Evolutionary conservation across 2,797 vertebrate species (phyloP).

Genomic region (Okamejei kenojei): DNA sequence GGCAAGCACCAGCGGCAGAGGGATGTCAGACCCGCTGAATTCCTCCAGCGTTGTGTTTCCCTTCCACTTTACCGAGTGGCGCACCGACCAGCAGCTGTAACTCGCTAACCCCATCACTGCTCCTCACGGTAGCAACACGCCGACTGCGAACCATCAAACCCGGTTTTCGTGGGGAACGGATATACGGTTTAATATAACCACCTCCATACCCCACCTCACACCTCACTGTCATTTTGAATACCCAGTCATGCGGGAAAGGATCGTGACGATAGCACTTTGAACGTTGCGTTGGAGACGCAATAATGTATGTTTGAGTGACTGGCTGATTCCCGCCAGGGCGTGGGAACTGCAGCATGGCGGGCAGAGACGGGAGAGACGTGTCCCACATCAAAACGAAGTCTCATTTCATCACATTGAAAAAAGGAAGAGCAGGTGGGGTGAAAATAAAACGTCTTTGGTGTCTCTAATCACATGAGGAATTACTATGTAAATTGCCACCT

Average conservation of each 20-base stretch:
- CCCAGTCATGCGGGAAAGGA: neutral
- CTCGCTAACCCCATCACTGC: neutral
- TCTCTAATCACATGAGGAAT: too few species aligned
- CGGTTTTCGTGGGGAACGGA: neutral
- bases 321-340: neutral
- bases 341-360: neutral
- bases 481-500: neutral
- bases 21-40: too few species aligned
- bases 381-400: neutral
- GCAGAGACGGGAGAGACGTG: neutral
- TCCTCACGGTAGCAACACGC: neutral
- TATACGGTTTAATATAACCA: neutral
- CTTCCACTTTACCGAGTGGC: neutral
- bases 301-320: neutral
- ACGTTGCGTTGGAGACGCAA: neutral
- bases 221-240: neutral
- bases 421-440: conserved; percentile 12
- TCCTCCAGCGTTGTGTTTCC: too few species aligned
- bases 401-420: neutral
- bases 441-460: neutral
- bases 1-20: too few species aligned
- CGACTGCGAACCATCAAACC: neutral
- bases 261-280: neutral
- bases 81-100: neutral
- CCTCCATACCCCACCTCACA: neutral